phyloP scores from a whole-genome alignment of 2,888 invertebrate genomes.

The Pegoplata infirma region DNA sequence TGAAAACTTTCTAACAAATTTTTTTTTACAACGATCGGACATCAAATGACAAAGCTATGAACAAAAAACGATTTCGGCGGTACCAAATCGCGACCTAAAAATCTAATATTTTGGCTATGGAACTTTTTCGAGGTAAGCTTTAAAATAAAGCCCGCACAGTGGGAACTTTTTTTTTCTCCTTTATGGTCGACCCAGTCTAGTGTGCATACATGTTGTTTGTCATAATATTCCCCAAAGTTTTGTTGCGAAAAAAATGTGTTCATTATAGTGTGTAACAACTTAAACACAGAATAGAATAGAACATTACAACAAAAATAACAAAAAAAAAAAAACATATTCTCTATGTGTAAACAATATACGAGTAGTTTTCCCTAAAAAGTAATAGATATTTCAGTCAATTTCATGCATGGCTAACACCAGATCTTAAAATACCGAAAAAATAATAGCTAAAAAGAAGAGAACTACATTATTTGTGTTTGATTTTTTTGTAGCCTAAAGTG shows the following conservation, averaged over 20 bases:
- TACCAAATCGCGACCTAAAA: too few species aligned
- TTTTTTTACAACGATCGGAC: too few species aligned
- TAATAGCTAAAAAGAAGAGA: background rate
- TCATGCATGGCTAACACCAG: constrained; percentile 58
- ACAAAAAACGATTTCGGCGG: too few species aligned
- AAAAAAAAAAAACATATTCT: constrained; percentile 53
- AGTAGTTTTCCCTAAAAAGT: constrained; percentile 55
- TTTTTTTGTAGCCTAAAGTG: constrained; percentile 32
- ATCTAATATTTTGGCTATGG: too few species aligned
- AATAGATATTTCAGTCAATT: constrained; percentile 62
- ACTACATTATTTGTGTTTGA: background rate
- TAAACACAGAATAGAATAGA: too few species aligned
- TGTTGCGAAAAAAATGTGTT: constrained; percentile 35
- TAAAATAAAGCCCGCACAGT: too few species aligned
- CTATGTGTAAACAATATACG: constrained; percentile 42
- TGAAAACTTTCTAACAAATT: too few species aligned
- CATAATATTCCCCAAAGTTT: constrained; percentile 47
- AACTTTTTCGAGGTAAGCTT: too few species aligned
- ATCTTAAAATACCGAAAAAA: constrained; percentile 18
- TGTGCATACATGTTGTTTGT: constrained; percentile 23
- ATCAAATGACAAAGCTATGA: too few species aligned
- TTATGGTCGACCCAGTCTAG: too few species aligned
- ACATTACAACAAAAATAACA: too few species aligned
- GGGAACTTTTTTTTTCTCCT: too few species aligned
- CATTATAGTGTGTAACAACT: constrained; percentile 58